These are phyloP conservation scores for Henricia sp. DNA, from an alignment of 53 echinoderm and acorn worm species.

Conservation along the genomic window DNA sequence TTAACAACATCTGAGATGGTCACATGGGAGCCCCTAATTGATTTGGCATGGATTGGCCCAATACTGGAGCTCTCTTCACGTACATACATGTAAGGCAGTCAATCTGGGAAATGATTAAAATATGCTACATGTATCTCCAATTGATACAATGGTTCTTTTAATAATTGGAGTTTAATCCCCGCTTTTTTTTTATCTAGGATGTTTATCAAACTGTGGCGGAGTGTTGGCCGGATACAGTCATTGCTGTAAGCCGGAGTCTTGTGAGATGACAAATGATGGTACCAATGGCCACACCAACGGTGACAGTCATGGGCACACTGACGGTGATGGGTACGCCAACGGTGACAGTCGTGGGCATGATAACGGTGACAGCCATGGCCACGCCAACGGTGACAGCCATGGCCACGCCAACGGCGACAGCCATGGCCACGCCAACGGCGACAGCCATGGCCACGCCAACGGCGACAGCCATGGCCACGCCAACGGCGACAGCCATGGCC, in stretches of 20 bases:
- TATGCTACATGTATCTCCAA: too few species aligned
- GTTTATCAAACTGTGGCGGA: slow-evolving; percentile 81
- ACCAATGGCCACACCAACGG: slow-evolving; percentile 27
- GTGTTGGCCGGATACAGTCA: slow-evolving; percentile 72
- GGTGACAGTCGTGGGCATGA: slow-evolving; percentile 3
- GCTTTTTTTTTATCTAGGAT: slow-evolving; percentile 60
- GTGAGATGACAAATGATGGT: too few species aligned
- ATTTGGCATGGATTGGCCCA: too few species aligned
- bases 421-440: too few species aligned
- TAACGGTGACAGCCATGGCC: not conserved
- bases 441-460: not conserved
- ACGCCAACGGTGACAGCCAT: not conserved
- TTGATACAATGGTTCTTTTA: too few species aligned
- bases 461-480: slow-evolving; percentile 9
- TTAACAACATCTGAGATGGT: too few species aligned
- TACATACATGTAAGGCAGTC: too few species aligned
- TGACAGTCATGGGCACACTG: too few species aligned
- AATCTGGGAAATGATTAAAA: too few species aligned
- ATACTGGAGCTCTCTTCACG: too few species aligned
- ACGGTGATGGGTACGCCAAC: not conserved
- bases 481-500: not conserved
- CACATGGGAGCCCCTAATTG: too few species aligned
- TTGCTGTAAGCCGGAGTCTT: slow-evolving; percentile 65
- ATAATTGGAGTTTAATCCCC: not conserved
- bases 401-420: not conserved